phyloP scores from a whole-genome alignment of 2,888 invertebrate species.

The Zaprionus obscuricornis region DNA sequence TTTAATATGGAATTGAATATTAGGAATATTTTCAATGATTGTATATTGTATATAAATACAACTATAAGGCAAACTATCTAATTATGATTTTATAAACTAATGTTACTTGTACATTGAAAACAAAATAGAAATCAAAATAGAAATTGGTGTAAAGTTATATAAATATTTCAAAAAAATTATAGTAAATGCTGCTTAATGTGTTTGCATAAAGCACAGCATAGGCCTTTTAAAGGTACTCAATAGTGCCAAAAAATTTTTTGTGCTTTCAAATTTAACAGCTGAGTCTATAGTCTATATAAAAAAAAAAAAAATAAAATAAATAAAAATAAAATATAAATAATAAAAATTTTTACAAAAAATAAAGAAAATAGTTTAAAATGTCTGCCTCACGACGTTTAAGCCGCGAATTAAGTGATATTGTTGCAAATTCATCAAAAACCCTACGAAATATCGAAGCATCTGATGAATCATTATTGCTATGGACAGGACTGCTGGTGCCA shows the following conservation, averaged over 20 bases:
- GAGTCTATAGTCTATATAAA: slow-evolving; percentile 13
- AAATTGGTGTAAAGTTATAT: too few relatives aligned
- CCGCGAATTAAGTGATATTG: slow-evolving; percentile 95
- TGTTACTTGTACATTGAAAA: not conserved
- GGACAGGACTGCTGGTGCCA: slow-evolving; percentile 98
- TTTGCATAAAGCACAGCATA: slow-evolving; percentile 16
- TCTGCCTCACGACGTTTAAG: slow-evolving; percentile 77
- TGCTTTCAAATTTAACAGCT: slow-evolving; percentile 23
- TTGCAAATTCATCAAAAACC: slow-evolving; percentile 89
- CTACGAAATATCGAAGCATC: slow-evolving; percentile 97
- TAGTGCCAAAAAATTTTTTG: slow-evolving; percentile 23
- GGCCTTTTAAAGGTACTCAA: slow-evolving; percentile 30
- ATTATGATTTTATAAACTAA: slow-evolving; percentile 2
- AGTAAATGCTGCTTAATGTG: too few relatives aligned
- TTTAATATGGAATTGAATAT: slow-evolving; percentile 14
- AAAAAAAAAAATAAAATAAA: slow-evolving; percentile 10
- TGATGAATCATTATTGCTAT: slow-evolving; percentile 96
- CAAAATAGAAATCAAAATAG: too few relatives aligned
- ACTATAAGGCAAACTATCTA: not conserved
- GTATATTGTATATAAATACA: not conserved
- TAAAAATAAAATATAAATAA: slow-evolving; percentile 3
- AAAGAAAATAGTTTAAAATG: slow-evolving; percentile 47
- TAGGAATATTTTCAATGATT: not conserved
- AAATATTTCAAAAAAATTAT: too few relatives aligned
- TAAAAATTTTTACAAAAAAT: too few relatives aligned